Evolutionary conservation across 2,113 vertebrate species (phyloP).

Genomic region (Porphyrio hochstetteri): DNA sequence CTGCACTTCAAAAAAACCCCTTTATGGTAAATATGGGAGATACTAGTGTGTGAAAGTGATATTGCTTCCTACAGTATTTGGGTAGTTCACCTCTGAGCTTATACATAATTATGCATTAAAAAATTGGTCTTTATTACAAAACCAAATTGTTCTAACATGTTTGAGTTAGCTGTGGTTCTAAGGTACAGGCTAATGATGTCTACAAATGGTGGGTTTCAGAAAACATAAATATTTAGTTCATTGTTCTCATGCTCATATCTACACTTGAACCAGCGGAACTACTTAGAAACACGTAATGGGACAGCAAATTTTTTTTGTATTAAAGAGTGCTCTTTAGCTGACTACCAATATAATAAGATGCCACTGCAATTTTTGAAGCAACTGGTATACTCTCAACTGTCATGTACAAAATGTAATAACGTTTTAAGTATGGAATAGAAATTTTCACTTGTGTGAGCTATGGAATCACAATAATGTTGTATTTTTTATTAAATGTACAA

Average conservation of each 20-base stretch:
- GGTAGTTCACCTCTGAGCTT: neutral
- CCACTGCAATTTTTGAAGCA: neutral
- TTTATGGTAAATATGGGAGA: neutral
- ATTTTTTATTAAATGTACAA: neutral
- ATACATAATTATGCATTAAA: neutral
- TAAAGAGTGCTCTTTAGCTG: neutral
- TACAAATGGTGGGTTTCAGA: neutral
- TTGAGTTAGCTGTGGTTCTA: neutral
- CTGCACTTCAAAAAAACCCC: neutral
- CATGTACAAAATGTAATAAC: neutral
- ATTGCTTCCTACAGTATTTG: neutral
- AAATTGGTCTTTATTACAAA: neutral
- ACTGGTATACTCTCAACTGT: neutral
- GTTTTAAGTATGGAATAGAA: neutral
- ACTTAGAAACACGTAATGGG: neutral
- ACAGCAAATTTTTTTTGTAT: neutral
- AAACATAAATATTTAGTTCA: neutral
- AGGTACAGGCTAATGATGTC: fast-evolving
- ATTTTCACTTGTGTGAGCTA: neutral
- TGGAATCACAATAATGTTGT: neutral
- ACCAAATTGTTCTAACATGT: neutral
- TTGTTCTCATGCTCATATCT: neutral
- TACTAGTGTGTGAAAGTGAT: neutral
- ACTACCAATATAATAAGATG: neutral
- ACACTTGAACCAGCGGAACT: neutral